Evolutionary conservation across 1,140 invertebrate species (phyloP).

Genomic region (Tetragonula clypearis): DNA sequence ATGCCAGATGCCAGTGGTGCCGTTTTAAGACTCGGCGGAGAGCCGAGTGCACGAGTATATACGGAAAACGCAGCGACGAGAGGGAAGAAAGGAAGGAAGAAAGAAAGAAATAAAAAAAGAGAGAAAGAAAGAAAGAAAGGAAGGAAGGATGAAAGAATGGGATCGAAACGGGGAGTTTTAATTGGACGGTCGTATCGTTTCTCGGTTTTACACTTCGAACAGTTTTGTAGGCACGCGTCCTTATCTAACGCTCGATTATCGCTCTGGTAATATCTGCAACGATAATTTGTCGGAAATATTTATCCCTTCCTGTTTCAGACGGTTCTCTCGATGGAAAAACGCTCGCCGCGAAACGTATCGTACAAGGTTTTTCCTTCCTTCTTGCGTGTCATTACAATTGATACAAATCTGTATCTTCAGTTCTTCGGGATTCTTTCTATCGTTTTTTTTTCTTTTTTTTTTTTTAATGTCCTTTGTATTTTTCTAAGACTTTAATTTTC

Average conservation of each 20-base stretch:
- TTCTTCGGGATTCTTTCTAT: too few relatives aligned
- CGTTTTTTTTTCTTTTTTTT: too few relatives aligned
- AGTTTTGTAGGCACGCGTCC: constrained; percentile 50
- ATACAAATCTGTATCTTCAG: background rate
- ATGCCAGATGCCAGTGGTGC: constrained; percentile 50
- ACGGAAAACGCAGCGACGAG: background rate
- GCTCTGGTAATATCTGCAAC: constrained; percentile 28
- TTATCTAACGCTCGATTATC: constrained; percentile 39
- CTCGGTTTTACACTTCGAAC: constrained; percentile 45
- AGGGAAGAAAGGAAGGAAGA: background rate
- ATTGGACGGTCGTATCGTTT: constrained; percentile 60
- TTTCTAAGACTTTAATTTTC: too few relatives aligned
- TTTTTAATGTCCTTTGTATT: too few relatives aligned
- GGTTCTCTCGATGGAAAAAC: constrained; percentile 7
- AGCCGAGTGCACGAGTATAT: background rate
- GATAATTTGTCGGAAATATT: constrained; percentile 48
- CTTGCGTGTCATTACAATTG: background rate
- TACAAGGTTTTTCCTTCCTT: background rate
- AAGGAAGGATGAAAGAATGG: constrained; percentile 1
- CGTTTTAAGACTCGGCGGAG: constrained; percentile 28
- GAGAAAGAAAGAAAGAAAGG: background rate
- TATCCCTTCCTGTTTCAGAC: constrained; percentile 34
- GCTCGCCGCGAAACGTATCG: background rate
- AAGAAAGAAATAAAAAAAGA: background rate
- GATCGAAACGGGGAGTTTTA: constrained; percentile 51